These are phyloP conservation scores for Cotesia vestalis DNA, from an alignment of 1,140 invertebrate species.

Conservation along the genomic window DNA sequence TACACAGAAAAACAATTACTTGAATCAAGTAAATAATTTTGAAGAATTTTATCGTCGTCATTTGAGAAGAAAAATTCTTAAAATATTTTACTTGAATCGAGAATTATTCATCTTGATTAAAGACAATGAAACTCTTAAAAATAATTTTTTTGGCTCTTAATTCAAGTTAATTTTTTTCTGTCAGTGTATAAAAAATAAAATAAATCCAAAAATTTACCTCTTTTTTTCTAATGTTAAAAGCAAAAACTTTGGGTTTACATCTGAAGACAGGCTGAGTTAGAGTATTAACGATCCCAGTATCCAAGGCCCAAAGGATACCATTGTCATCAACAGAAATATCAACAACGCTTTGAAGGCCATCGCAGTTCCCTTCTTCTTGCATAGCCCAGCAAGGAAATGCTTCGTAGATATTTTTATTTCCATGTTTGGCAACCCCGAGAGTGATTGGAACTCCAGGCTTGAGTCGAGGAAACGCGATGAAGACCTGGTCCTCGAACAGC, in stretches of 20 bases:
- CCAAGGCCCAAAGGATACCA: slow-evolving; percentile 75
- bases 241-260: slow-evolving; percentile 75
- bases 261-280: slow-evolving; percentile 70
- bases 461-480: slow-evolving; percentile 70
- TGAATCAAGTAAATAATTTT: too few relatives aligned
- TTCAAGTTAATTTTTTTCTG: too few relatives aligned
- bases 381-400: slow-evolving; percentile 72
- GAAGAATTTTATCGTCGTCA: too few relatives aligned
- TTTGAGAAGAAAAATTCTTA: too few relatives aligned
- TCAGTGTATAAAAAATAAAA: not conserved
- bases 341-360: slow-evolving; percentile 70
- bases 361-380: slow-evolving; percentile 72
- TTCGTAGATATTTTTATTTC: slow-evolving; percentile 45
- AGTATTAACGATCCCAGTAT: slow-evolving; percentile 74
- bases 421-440: slow-evolving; percentile 63
- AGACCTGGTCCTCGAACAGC: slow-evolving; percentile 68
- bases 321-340: slow-evolving; percentile 69
- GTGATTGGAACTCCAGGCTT: slow-evolving; percentile 71
- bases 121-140: too few relatives aligned
- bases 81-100: too few relatives aligned
- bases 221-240: slow-evolving; percentile 68
- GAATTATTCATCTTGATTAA: too few relatives aligned
- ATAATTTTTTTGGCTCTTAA: too few relatives aligned
- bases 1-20: too few relatives aligned
- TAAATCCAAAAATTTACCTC: slow-evolving; percentile 55